phyloP scores from a whole-genome alignment of 1,140 invertebrate genomes.

The Diorhabda elongata region DNA sequence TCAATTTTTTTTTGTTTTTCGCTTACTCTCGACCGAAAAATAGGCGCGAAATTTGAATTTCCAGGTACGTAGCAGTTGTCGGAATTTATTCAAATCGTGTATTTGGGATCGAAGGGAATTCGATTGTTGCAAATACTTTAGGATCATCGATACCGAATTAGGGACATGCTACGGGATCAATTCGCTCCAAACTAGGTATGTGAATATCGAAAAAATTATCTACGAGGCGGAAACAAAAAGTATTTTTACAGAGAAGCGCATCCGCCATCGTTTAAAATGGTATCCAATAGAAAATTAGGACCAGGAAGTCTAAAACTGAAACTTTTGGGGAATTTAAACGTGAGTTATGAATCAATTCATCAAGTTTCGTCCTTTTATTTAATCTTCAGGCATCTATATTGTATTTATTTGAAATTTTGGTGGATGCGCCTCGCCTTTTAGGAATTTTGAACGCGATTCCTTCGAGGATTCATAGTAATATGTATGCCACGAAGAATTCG shows the following conservation, averaged over 20 bases:
- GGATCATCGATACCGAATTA: conserved; percentile 59
- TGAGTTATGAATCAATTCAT: conserved; percentile 35
- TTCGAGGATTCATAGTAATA: too few relatives aligned
- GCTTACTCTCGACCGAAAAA: too few relatives aligned
- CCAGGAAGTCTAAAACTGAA: conserved; percentile 56
- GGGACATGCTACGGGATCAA: conserved; percentile 64
- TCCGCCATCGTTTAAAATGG: conserved; percentile 41
- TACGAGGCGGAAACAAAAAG: neutral
- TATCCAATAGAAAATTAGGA: conserved; percentile 55
- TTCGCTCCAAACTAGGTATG: conserved; percentile 52
- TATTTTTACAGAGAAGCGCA: conserved; percentile 23
- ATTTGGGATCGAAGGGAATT: conserved; percentile 59
- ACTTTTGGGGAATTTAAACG: conserved; percentile 53
- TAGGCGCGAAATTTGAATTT: neutral
- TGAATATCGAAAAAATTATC: conserved; percentile 4
- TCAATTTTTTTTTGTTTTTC: neutral
- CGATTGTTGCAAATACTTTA: conserved; percentile 63
- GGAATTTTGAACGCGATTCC: too few relatives aligned
- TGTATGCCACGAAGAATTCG: too few relatives aligned
- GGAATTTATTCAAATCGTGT: conserved; percentile 55
- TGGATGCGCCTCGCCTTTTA: too few relatives aligned
- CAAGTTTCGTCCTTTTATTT: too few relatives aligned
- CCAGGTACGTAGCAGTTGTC: conserved; percentile 57
- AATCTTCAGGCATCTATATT: too few relatives aligned
- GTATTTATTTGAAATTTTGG: too few relatives aligned